Evolutionary conservation across 1,140 invertebrate genomes (phyloP).

Genomic region (Cylas formicarius): DNA sequence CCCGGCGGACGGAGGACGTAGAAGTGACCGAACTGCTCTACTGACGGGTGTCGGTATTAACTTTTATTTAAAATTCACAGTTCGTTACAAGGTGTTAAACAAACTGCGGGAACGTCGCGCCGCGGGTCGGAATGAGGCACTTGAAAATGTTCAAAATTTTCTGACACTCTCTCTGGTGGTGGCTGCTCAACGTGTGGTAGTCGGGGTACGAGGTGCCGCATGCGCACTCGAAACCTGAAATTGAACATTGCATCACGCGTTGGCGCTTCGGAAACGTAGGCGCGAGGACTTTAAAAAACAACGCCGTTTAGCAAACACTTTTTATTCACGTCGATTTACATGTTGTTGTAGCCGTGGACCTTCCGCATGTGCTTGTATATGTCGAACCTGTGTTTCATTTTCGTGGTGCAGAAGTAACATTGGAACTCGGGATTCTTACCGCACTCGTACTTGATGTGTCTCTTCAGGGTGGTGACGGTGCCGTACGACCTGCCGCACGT

Average conservation of each 20-base stretch:
- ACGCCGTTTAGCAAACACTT: no score
- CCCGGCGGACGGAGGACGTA: no score
- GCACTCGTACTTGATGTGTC: constrained; percentile 27
- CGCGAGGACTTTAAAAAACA: no score
- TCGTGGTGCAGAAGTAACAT: constrained; percentile 47
- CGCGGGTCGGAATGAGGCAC: constrained; percentile 12
- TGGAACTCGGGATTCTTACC: constrained; percentile 54
- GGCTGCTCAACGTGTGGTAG: constrained; percentile 5
- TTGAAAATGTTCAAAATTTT: constrained; percentile 16
- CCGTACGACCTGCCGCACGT: constrained; percentile 24
- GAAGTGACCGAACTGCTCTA: no score
- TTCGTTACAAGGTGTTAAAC: no score
- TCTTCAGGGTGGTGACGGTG: constrained; percentile 20
- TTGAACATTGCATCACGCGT: no score
- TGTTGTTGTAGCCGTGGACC: constrained; percentile 23
- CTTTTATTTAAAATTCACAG: no score
- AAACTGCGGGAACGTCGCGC: constrained; percentile 13
- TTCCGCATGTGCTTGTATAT: constrained; percentile 29
- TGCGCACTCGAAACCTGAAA: constrained; percentile 11
- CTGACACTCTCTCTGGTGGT: constrained; percentile 8
- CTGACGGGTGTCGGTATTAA: no score
- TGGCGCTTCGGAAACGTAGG: no score
- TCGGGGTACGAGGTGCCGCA: constrained; percentile 3
- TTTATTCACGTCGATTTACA: no score
- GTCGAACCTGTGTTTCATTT: constrained; percentile 28